These are phyloP conservation scores for Asteroscopus sphinx DNA, from an alignment of 2,888 invertebrate genomes.

Conservation along the genomic window DNA sequence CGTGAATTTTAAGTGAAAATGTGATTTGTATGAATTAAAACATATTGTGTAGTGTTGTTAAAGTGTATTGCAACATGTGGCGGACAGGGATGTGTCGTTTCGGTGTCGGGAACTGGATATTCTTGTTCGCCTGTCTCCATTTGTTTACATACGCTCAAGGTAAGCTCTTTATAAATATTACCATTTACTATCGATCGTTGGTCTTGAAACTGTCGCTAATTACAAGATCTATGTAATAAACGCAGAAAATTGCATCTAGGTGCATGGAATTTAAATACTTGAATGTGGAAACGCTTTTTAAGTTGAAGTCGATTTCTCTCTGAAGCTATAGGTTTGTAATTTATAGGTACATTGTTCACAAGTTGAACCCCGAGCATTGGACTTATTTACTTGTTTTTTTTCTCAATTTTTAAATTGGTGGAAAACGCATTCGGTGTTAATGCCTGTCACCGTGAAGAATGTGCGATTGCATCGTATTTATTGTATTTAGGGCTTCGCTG, in stretches of 20 bases:
- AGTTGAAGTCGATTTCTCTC: slow-evolving; percentile 46
- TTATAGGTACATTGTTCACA: slow-evolving; percentile 30
- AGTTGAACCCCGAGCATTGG: slow-evolving; percentile 22
- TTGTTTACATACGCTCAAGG: slow-evolving; percentile 90
- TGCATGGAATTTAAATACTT: slow-evolving; percentile 35
- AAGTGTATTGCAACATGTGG: slow-evolving; percentile 82
- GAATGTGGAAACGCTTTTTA: slow-evolving; percentile 12
- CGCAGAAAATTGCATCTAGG: slow-evolving; percentile 43
- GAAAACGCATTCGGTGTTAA: not conserved
- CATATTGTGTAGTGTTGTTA: slow-evolving; percentile 77
- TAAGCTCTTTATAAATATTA: slow-evolving; percentile 85
- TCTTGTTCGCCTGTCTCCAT: slow-evolving; percentile 82
- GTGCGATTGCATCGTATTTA: not conserved
- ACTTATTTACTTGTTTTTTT: slow-evolving; percentile 30
- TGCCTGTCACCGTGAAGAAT: slow-evolving; percentile 1
- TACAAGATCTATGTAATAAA: slow-evolving; percentile 45
- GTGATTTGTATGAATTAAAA: slow-evolving; percentile 89
- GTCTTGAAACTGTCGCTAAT: slow-evolving; percentile 48
- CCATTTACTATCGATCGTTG: slow-evolving; percentile 80
- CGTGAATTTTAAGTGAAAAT: slow-evolving; percentile 85
- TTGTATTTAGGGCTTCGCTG: slow-evolving; percentile 23
- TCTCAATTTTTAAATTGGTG: slow-evolving; percentile 2
- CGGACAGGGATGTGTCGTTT: slow-evolving; percentile 86
- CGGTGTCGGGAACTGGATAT: slow-evolving; percentile 86
- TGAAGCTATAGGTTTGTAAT: slow-evolving; percentile 21